These are phyloP conservation scores for Mus musculus DNA, from an alignment of 2,113 vertebrate species.

Conservation along the genomic window DNA sequence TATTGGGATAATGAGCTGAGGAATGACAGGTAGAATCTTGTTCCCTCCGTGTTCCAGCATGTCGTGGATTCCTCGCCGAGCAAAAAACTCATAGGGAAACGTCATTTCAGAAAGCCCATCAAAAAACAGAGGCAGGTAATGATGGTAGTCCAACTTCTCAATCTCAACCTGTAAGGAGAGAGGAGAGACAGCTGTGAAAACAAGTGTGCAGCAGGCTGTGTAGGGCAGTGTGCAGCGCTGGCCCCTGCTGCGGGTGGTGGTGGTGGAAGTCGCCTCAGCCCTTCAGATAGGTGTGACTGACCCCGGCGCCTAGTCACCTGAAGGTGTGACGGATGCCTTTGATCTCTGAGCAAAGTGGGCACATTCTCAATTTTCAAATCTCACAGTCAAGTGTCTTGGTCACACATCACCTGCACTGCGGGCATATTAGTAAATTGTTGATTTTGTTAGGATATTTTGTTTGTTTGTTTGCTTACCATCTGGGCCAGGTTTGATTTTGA, in stretches of 20 bases:
- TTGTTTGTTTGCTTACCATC: not conserved
- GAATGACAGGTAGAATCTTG: constrained; percentile 95
- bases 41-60: constrained; percentile 95
- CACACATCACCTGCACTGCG: not conserved
- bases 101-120: constrained; percentile 94
- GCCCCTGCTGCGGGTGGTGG: not conserved
- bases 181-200: constrained; percentile 59
- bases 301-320: not conserved
- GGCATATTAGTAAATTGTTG: not conserved
- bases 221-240: not conserved
- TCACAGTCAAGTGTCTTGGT: not conserved
- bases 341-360: not conserved
- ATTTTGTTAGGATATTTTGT: not conserved
- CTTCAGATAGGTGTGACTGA: not conserved
- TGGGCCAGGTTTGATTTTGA: not conserved
- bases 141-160: constrained; percentile 95
- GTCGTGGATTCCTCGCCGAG: constrained; percentile 95
- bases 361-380: not conserved
- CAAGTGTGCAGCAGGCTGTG: not conserved
- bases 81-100: constrained; percentile 96
- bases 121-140: constrained; percentile 95
- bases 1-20: constrained; percentile 96
- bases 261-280: not conserved
- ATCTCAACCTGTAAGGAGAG: constrained; percentile 91
- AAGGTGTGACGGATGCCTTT: rapidly evolving